These are phyloP conservation scores for Leptopilina clavipes DNA, from an alignment of 1,140 invertebrate species.

Conservation along the genomic window DNA sequence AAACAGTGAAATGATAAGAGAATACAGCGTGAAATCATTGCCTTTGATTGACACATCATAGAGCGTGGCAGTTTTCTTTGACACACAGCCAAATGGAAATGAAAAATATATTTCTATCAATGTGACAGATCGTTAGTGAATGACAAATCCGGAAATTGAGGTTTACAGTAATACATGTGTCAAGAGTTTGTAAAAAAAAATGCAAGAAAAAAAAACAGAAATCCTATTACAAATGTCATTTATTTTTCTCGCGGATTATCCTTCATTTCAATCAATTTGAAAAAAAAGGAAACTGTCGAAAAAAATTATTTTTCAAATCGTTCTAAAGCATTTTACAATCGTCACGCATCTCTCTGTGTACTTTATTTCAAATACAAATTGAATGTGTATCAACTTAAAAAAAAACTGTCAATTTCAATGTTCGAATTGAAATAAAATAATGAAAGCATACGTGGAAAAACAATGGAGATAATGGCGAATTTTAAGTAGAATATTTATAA, in stretches of 20 bases:
- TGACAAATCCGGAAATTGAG: constrained; percentile 13
- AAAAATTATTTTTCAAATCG: background rate
- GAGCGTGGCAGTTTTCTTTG: constrained; percentile 2
- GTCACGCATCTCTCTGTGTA: too few species aligned
- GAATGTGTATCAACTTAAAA: too few species aligned
- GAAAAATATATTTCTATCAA: constrained; percentile 18
- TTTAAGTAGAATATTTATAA: too few species aligned
- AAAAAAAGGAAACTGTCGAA: background rate
- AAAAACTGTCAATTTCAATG: too few species aligned
- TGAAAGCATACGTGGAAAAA: too few species aligned
- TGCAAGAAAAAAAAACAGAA: background rate
- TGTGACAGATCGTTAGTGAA: constrained; percentile 6
- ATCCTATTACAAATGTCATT: constrained; percentile 17
- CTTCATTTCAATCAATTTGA: background rate
- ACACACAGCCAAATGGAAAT: background rate
- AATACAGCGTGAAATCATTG: background rate
- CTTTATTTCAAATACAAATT: too few species aligned
- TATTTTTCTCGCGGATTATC: background rate
- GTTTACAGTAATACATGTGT: background rate
- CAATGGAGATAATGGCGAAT: too few species aligned
- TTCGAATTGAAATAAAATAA: too few species aligned
- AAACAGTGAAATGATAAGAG: constrained; percentile 20
- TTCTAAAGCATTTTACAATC: too few species aligned
- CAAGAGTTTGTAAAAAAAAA: background rate
- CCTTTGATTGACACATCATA: constrained; percentile 11